phyloP scores from a whole-genome alignment of 1,140 invertebrate genomes.

The Dryas iulia region DNA sequence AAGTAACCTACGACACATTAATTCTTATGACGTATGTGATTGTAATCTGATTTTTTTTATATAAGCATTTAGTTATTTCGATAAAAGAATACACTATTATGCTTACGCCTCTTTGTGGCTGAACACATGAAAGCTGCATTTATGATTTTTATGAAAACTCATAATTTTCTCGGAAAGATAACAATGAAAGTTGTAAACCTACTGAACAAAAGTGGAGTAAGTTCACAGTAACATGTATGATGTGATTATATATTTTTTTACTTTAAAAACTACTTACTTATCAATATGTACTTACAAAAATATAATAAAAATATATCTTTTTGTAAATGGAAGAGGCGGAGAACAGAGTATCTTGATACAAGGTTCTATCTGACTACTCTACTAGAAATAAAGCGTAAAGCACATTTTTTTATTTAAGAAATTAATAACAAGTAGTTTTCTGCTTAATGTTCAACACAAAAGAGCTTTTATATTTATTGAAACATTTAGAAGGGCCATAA shows the following conservation, averaged over 20 bases:
- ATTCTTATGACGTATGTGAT: background rate
- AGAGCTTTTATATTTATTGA: background rate
- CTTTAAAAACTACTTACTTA: too few relatives aligned
- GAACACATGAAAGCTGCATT: background rate
- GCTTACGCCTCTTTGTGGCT: background rate
- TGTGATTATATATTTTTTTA: background rate
- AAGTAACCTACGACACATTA: background rate
- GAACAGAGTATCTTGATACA: too few relatives aligned
- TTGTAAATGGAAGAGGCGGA: too few relatives aligned
- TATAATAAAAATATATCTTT: too few relatives aligned
- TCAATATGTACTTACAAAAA: too few relatives aligned
- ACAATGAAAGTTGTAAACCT: constrained; percentile 19
- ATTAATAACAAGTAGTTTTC: background rate
- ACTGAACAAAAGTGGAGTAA: constrained; percentile 16
- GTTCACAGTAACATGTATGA: too few relatives aligned
- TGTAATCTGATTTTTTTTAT: background rate
- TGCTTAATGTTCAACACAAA: too few relatives aligned
- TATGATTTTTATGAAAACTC: background rate
- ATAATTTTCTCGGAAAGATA: constrained; percentile 6
- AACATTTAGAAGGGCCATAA: background rate
- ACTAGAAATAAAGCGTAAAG: too few relatives aligned
- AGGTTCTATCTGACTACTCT: too few relatives aligned
- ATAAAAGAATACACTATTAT: background rate
- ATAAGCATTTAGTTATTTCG: background rate
- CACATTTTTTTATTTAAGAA: too few relatives aligned